Evolutionary conservation across 2,888 invertebrate genomes (phyloP).

Genomic region (Drosophila neutralis): DNA sequence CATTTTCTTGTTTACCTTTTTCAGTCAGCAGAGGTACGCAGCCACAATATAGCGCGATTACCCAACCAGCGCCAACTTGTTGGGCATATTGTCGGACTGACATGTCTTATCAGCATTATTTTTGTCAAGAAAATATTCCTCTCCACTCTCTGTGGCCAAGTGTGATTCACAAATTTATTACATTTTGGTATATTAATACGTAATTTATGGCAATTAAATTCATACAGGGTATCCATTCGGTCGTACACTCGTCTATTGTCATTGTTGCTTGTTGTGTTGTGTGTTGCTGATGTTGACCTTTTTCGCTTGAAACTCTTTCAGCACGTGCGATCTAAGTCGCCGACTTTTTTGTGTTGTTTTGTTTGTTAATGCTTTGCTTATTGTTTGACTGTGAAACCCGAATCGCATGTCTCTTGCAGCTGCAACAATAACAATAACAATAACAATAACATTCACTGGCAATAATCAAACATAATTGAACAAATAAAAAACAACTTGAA

Average conservation of each 20-base stretch:
- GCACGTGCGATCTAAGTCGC: slow-evolving; percentile 62
- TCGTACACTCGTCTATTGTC: slow-evolving; percentile 2
- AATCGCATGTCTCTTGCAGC: slow-evolving; percentile 58
- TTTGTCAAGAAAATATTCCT: slow-evolving; percentile 6
- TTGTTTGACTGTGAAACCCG: slow-evolving; percentile 23
- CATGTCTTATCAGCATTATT: slow-evolving; percentile 40
- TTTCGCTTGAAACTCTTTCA: slow-evolving; percentile 47
- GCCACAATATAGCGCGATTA: slow-evolving; percentile 29
- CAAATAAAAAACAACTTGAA: slow-evolving; percentile 48
- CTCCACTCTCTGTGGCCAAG: not conserved
- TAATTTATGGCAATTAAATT: not conserved
- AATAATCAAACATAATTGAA: slow-evolving; percentile 50
- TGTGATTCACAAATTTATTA: slow-evolving; percentile 22
- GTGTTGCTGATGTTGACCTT: slow-evolving; percentile 47
- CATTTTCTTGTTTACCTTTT: slow-evolving; percentile 27
- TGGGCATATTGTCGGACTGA: slow-evolving; percentile 40
- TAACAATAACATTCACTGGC: slow-evolving; percentile 37
- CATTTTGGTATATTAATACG: not conserved
- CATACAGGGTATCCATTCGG: not conserved
- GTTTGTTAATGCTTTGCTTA: slow-evolving; percentile 24
- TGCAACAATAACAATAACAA: slow-evolving; percentile 33
- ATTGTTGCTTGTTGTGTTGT: slow-evolving; percentile 13
- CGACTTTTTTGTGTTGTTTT: not conserved
- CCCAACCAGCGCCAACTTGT: not conserved
- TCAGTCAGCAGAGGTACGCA: slow-evolving; percentile 27